Percentiles rank a stretch among this genome's conserved stretches.
Conservation (phyloP, 2,797 vertebrate species). For the Acestrorhynchus altus region DNA sequence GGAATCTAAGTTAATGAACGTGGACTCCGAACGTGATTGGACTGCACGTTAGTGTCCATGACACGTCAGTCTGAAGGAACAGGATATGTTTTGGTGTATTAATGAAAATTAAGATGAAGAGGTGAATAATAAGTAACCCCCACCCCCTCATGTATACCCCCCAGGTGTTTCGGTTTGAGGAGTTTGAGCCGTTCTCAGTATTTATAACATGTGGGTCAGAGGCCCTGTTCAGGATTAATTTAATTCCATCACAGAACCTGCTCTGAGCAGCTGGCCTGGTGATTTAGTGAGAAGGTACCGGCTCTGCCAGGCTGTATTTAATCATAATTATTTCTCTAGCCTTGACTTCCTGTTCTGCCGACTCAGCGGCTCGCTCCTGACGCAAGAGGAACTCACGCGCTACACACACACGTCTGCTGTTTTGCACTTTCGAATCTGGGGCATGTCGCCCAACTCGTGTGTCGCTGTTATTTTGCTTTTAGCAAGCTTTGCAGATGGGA, state of each 20-base stretch:
- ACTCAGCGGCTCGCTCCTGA: slow-evolving; percentile 64
- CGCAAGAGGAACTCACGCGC: slow-evolving; percentile 27
- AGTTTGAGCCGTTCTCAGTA: slow-evolving; percentile 53
- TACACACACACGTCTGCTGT: background rate
- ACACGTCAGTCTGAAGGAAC: background rate
- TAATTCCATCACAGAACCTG: slow-evolving; percentile 60
- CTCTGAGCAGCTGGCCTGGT: slow-evolving; percentile 49
- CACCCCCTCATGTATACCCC: slow-evolving; percentile 19
- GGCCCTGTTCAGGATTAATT: slow-evolving; percentile 51
- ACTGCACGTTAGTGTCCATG: background rate
- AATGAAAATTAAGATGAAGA: slow-evolving; percentile 13
- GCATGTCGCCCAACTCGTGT: background rate
- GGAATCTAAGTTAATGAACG: background rate
- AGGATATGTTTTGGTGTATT: background rate
- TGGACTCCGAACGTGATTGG: background rate
- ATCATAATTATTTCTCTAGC: slow-evolving; percentile 75
- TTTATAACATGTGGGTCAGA: slow-evolving; percentile 76
- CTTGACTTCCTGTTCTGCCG: slow-evolving; percentile 61
- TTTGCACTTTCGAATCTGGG: background rate
- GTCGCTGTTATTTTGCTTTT: background rate
- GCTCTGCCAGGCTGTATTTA: slow-evolving; percentile 65
- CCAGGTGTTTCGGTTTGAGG: slow-evolving; percentile 63
- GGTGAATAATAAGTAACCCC: slow-evolving; percentile 29
- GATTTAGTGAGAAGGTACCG: slow-evolving; percentile 67
- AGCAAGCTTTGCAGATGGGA: background rate